These are phyloP conservation scores for Colletes latitarsis DNA, from an alignment of 1,140 invertebrate genomes.

Conservation along the genomic window DNA sequence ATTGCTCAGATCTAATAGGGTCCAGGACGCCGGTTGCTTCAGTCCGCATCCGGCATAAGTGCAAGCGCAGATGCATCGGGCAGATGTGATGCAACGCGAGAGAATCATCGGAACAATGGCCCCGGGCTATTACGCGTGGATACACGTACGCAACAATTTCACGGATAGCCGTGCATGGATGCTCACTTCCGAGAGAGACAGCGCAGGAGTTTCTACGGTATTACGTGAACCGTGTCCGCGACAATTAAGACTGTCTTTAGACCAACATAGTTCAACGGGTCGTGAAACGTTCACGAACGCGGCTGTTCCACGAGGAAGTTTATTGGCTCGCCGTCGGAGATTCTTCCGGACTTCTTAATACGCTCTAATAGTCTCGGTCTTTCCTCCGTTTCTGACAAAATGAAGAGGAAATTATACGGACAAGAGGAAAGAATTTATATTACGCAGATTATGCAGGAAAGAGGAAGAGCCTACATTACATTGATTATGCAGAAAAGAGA, in stretches of 20 bases:
- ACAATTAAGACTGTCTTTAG: conserved; percentile 45
- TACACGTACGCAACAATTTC: conserved; percentile 46
- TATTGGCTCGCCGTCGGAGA: not conserved
- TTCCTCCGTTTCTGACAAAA: not conserved
- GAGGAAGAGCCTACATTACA: too few relatives aligned
- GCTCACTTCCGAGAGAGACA: conserved; percentile 48
- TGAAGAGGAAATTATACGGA: not conserved
- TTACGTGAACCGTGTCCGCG: conserved; percentile 53
- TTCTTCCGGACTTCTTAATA: conserved; percentile 7
- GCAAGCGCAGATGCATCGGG: conserved; percentile 41
- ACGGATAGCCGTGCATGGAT: conserved; percentile 48
- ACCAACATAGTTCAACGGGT: conserved; percentile 27
- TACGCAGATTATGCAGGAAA: too few relatives aligned
- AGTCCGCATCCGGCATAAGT: conserved; percentile 34
- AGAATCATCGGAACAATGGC: conserved; percentile 57
- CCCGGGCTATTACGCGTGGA: conserved; percentile 47
- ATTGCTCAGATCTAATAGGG: conserved; percentile 1
- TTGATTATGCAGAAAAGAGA: too few relatives aligned
- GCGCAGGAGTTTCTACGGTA: conserved; percentile 11
- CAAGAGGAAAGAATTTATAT: not conserved
- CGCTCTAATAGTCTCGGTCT: not conserved
- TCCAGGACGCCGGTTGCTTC: conserved; percentile 19
- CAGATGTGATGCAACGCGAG: conserved; percentile 52
- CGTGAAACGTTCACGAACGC: not conserved
- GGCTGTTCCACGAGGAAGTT: conserved; percentile 3